Conservation (phyloP, 2,888 invertebrate genomes). For the Linnaemya vulpina region DNA sequence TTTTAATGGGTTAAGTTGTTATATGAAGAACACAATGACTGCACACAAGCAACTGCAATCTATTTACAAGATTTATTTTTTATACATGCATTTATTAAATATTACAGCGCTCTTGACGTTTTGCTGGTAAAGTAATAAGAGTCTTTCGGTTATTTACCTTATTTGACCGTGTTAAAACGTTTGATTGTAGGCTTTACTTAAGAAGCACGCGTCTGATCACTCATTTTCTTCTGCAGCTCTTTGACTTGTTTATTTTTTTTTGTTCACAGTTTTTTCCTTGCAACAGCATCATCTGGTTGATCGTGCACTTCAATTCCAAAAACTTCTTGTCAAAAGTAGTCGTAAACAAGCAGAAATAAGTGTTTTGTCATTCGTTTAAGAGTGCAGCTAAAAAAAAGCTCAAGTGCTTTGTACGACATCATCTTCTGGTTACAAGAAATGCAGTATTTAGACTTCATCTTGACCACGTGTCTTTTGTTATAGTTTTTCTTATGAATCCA, state of each 20-base stretch:
- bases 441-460: slow-evolving; percentile 35
- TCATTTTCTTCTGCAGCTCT: slow-evolving; percentile 17
- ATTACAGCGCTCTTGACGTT: slow-evolving; percentile 5
- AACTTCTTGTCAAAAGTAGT: slow-evolving; percentile 50
- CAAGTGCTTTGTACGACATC: slow-evolving; percentile 56
- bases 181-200: slow-evolving; percentile 64
- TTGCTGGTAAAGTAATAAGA: slow-evolving; percentile 6
- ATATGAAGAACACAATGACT: not conserved
- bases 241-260: too few relatives aligned
- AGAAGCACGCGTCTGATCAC: slow-evolving; percentile 64
- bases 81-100: slow-evolving; percentile 5
- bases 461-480: slow-evolving; percentile 69
- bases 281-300: slow-evolving; percentile 35
- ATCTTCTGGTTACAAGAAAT: slow-evolving; percentile 32
- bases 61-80: not conserved
- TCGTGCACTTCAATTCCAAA: slow-evolving; percentile 62
- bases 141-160: slow-evolving; percentile 63
- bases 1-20: slow-evolving; percentile 8
- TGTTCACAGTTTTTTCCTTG: too few relatives aligned
- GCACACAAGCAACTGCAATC: not conserved
- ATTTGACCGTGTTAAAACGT: slow-evolving; percentile 63
- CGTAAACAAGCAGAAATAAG: slow-evolving; percentile 57
- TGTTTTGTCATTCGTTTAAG: slow-evolving; percentile 68
- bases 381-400: slow-evolving; percentile 28
- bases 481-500: slow-evolving; percentile 48